phyloP scores from a whole-genome alignment of 2,888 invertebrate species.

The Ctena decussata region DNA sequence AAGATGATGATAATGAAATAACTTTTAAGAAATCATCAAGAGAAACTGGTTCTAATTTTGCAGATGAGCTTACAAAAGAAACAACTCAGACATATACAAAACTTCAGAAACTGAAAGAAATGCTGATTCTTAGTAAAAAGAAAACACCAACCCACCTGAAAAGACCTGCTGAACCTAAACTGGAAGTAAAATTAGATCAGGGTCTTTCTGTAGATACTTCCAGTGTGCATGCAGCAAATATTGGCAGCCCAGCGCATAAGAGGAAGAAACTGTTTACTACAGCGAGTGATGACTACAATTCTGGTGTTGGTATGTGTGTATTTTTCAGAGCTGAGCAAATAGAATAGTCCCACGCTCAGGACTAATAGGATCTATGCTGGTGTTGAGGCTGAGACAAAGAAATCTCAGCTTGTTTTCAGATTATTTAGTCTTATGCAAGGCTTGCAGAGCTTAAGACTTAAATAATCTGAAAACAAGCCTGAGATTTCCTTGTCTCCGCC shows the following conservation, averaged over 20 bases:
- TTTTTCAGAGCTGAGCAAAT: too few species aligned
- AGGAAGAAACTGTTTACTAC: not conserved
- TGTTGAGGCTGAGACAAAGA: too few species aligned
- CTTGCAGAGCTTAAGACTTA: too few species aligned
- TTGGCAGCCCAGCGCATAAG: not conserved
- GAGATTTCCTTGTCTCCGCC: too few species aligned
- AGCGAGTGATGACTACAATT: not conserved
- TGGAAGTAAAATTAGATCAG: not conserved
- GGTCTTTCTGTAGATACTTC: not conserved
- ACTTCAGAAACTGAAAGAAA: constrained; percentile 38
- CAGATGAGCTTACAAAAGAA: constrained; percentile 15
- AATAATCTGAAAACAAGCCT: too few species aligned
- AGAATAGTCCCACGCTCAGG: too few species aligned
- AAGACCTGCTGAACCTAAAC: constrained; percentile 1
- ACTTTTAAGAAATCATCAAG: not conserved
- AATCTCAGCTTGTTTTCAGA: too few species aligned
- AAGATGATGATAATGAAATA: not conserved
- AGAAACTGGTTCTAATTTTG: not conserved
- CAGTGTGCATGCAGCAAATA: not conserved
- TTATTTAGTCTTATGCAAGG: too few species aligned
- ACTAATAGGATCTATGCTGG: too few species aligned
- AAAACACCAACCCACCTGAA: constrained; percentile 32
- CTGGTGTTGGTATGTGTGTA: too few species aligned
- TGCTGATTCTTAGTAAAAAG: constrained; percentile 40
- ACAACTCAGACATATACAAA: constrained; percentile 40